Evolutionary conservation across 2,797 vertebrate genomes (phyloP), one percentile per base, ranked within the genome.

Genomic region (Hyperoplus immaculatus): DNA sequence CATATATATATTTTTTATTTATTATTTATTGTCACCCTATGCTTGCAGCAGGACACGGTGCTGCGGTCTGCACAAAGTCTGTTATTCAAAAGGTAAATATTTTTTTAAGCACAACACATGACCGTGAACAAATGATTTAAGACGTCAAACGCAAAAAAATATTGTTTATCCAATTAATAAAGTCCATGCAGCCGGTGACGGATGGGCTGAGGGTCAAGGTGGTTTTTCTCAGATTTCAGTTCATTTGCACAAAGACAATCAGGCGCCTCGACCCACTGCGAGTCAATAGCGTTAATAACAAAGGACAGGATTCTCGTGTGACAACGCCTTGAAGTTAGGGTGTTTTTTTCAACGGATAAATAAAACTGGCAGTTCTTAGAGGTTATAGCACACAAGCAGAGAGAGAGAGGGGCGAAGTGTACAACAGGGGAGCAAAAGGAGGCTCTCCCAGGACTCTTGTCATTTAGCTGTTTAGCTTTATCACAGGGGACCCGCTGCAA

Each of bases 251-350:
- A 94, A 98, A 97, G 97, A 98, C 97, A 98, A 95, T 91, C 96
- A 95, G 97, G 97, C 96, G 97, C 98, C 97, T 95, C 81, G 92
- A 93, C 93, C 93, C 95, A 93, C 95, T 94, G 96, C 95, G 94
- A 97, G 97, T 99, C 98, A 97, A 98, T 98, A 97, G 94, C 92
- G 95, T 95, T 96, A 96, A 96, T 96, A 96, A 97, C 96, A 96
- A 95, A 94, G 95, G 95, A 94, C 94, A 95, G 94, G 94, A 95
- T 95, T 85, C 69, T 67, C 59, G 6, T 55, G 76, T 77, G 95
- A 92, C 94, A 90, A 84, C 80, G 87, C 84, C 86, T 91, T 55
- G 57, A 93, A 93, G 88, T 93, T 88, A 76, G 67, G 65, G 29
- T 29, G 29, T 29, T 29, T 29, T 21, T 38, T 78, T 86, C 84